Percentiles rank a stretch among this genome's conserved stretches.
phyloP scores from a whole-genome alignment of 2,888 invertebrate species.

The Caenorhabditis afra region DNA sequence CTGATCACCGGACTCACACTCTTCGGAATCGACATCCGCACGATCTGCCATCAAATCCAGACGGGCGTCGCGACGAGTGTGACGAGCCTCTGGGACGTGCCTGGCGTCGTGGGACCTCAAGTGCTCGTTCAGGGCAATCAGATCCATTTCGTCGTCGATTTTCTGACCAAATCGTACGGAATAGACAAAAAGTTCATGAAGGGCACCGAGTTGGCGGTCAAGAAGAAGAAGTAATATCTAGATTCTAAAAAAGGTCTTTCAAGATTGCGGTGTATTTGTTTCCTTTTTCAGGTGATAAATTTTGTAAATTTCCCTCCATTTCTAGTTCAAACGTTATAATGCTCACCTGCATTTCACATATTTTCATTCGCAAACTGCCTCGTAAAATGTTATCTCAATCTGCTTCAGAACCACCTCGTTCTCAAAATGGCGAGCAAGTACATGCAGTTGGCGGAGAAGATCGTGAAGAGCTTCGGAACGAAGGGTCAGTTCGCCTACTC shows the following conservation, averaged over 20 bases:
- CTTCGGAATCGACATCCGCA: slow-evolving; percentile 88
- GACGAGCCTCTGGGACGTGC: slow-evolving; percentile 86
- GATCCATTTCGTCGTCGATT: slow-evolving; percentile 62
- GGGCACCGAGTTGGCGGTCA: slow-evolving; percentile 76
- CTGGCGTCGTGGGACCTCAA: slow-evolving; percentile 83
- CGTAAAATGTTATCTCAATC: too few species aligned
- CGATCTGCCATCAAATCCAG: slow-evolving; percentile 82
- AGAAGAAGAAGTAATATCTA: slow-evolving; percentile 70
- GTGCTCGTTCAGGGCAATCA: slow-evolving; percentile 79
- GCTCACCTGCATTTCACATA: background rate
- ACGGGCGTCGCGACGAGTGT: slow-evolving; percentile 91
- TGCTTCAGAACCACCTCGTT: too few species aligned
- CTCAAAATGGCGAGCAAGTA: slow-evolving; percentile 22
- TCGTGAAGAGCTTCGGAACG: slow-evolving; percentile 30
- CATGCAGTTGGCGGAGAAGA: slow-evolving; percentile 42
- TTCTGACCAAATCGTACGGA: slow-evolving; percentile 68
- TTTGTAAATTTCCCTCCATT: background rate
- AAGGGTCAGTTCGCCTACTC: slow-evolving; percentile 29
- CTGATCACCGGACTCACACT: slow-evolving; percentile 91
- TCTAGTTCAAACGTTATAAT: background rate
- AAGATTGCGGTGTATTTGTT: background rate
- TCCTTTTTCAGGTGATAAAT: background rate
- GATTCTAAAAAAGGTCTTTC: background rate
- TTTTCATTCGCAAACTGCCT: too few species aligned
- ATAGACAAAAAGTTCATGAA: slow-evolving; percentile 77